Conservation (phyloP, 1,140 invertebrate species). For the Formica selysi region DNA sequence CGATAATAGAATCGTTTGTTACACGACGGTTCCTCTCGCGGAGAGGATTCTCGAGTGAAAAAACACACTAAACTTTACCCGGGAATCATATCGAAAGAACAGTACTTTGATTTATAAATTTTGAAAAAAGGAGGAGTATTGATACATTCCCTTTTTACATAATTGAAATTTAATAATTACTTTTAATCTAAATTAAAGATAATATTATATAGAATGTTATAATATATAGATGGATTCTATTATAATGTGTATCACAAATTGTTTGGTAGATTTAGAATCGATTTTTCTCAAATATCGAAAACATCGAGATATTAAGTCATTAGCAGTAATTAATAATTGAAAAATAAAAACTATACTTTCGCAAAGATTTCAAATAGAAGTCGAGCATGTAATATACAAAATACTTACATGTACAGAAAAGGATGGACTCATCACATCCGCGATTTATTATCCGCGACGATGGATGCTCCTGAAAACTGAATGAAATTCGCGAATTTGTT, state of each 20-base stretch:
- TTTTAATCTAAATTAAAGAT: background rate
- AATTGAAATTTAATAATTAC: background rate
- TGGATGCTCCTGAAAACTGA: constrained; percentile 24
- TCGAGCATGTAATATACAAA: constrained; percentile 1
- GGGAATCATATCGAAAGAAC: background rate
- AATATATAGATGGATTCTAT: background rate
- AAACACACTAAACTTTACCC: background rate
- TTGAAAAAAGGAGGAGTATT: background rate
- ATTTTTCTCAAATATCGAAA: background rate
- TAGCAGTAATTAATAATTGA: background rate
- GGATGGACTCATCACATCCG: background rate
- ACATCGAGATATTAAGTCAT: background rate
- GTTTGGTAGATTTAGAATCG: background rate
- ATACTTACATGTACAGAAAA: constrained; percentile 30
- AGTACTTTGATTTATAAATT: background rate
- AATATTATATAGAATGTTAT: background rate
- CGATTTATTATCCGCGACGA: constrained; percentile 38
- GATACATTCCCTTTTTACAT: background rate
- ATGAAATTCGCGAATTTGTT: constrained; percentile 39
- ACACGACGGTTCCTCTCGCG: background rate
- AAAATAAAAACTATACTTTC: constrained; percentile 6
- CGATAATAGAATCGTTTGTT: constrained; percentile 61
- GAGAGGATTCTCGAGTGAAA: background rate
- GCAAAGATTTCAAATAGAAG: background rate
- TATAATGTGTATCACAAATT: background rate